phyloP scores from a whole-genome alignment of 2,888 invertebrate species.

The Acronicta aceris region DNA sequence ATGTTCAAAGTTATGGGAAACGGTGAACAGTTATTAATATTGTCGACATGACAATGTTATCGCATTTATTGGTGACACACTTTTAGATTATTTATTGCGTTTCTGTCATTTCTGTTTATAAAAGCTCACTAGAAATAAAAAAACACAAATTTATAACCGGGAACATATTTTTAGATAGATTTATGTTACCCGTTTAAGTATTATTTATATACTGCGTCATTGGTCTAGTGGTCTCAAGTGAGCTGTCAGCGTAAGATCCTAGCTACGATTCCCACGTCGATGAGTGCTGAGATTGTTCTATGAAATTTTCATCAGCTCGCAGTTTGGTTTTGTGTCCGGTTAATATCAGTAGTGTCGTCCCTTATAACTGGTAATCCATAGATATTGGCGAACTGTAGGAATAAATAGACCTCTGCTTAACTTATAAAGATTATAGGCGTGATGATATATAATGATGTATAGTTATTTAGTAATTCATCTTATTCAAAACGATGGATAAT shows the following conservation, averaged over 20 bases:
- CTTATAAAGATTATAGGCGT: too few species aligned
- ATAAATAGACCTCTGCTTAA: too few species aligned
- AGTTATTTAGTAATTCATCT: too few species aligned
- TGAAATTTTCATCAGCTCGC: neutral
- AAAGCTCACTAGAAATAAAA: neutral
- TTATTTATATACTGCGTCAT: too few species aligned
- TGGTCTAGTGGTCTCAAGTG: too few species aligned
- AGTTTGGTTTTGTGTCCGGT: neutral
- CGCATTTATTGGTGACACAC: slow-evolving; percentile 29
- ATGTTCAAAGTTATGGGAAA: slow-evolving; percentile 55
- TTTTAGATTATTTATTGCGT: slow-evolving; percentile 30
- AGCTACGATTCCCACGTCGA: neutral
- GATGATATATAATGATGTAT: too few species aligned
- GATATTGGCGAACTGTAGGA: too few species aligned
- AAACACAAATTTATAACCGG: neutral
- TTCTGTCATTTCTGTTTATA: too few species aligned
- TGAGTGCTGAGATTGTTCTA: too few species aligned
- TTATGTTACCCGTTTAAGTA: neutral
- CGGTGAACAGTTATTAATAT: slow-evolving; percentile 56
- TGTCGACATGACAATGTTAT: slow-evolving; percentile 41
- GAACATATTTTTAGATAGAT: slow-evolving; percentile 15
- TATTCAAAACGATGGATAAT: too few species aligned
- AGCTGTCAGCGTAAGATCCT: neutral
- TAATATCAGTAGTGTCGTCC: neutral
- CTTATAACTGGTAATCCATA: neutral